Evolutionary conservation across 2,113 vertebrate species (phyloP), one percentile per base, ranked within the genome.

Genomic region (Australoheros scitulus): DNA sequence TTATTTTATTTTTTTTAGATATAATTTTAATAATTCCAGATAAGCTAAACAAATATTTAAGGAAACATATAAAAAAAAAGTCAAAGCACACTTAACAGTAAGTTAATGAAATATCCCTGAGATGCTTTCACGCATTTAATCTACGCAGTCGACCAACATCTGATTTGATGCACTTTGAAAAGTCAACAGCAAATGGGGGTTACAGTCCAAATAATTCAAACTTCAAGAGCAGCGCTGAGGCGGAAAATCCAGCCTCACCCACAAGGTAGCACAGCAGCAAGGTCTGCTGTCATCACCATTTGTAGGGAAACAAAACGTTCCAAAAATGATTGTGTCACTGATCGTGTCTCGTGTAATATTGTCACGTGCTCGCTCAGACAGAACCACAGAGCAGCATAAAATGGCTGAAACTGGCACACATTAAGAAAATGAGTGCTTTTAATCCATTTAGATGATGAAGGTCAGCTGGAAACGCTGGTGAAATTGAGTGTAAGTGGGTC

Each of bases 401-500:
- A 80, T 0, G 1, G 5, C 34, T 20, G 4, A 61, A 80, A 68
- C 3, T 14, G 36, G 7, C 20, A 84, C 20, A 5, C 41, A 14
- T 0, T 61, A 14, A 24, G 32, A 59, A 22, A 68, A 55, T 0
- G 7, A 76, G 43, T 3, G 52, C 75, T 57, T 81, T 81, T 59
- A 52, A 65, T 57, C 22, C 22, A 52, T 60, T 58, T 75, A 1
- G 22, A 29, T 79, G 78, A 84, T 74, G 29, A 72, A 80, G 76
- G 70, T 86, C 58, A 77, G 58, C 63, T 24, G 78, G 72, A 82
- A 88, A 58, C 1, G 11, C 52, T 50, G 61, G 80, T 20, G 80
- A 82, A 88, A 91, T 80, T 74, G 70, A 78, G 75, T 61, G 79
- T 68, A 72, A 84, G 81, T 72, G 52, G 38, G 58, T 86, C 86